Conservation (phyloP, 2,113 vertebrate genomes). For the Setophaga petechia region DNA sequence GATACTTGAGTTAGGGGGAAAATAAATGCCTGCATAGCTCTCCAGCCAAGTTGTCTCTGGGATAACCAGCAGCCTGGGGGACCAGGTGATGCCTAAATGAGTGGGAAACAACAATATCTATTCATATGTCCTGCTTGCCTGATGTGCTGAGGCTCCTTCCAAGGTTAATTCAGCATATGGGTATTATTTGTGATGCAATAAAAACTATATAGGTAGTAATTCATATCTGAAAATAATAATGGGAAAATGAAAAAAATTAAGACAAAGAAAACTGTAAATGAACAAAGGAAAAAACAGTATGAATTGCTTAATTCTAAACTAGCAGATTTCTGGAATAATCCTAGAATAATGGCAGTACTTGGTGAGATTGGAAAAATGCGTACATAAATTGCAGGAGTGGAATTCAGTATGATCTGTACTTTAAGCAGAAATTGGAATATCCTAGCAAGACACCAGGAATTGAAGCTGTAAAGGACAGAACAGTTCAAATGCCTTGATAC, state of each 20-base stretch:
- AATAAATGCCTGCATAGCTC: background rate
- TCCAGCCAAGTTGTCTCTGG: background rate
- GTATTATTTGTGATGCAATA: background rate
- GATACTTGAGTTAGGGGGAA: background rate
- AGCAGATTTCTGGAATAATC: background rate
- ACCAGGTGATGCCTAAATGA: background rate
- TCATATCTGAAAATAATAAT: background rate
- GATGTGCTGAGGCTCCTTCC: background rate
- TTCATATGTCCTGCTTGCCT: background rate
- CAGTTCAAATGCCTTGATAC: background rate
- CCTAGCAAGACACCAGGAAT: background rate
- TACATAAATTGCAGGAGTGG: background rate
- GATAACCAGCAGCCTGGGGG: background rate
- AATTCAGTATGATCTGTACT: background rate
- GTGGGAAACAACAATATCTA: background rate
- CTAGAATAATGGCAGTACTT: background rate
- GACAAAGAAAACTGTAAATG: background rate
- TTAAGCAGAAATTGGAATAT: background rate
- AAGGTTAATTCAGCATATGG: background rate
- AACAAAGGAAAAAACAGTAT: background rate
- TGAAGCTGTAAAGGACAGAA: conserved; percentile 1
- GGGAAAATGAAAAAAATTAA: background rate
- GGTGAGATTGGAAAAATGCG: background rate
- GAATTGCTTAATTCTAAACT: background rate
- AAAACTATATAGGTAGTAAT: background rate